These are phyloP conservation scores for Cephus sareptanus DNA, from an alignment of 2,888 invertebrate species.

Conservation along the genomic window DNA sequence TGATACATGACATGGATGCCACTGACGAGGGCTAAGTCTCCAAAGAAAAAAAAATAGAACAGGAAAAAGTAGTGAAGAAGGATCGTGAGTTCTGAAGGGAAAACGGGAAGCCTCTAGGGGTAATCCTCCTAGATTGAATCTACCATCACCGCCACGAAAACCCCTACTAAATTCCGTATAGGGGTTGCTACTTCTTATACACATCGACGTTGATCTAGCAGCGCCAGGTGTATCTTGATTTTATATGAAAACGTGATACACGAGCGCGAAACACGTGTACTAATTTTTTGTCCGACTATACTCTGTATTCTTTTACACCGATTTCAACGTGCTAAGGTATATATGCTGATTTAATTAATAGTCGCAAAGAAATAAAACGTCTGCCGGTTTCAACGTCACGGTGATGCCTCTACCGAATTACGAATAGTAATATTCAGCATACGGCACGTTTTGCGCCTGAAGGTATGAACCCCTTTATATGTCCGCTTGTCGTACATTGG, in stretches of 20 bases:
- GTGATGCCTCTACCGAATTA: not conserved
- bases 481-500: not conserved
- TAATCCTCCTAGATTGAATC: slow-evolving; percentile 56
- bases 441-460: not conserved
- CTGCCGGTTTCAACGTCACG: not conserved
- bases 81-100: not conserved
- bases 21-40: not conserved
- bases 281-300: slow-evolving; percentile 9
- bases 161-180: not conserved
- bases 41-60: not conserved
- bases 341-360: not conserved
- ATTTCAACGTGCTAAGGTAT: not conserved
- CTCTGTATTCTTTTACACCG: not conserved
- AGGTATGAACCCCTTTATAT: not conserved
- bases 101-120: slow-evolving; percentile 17
- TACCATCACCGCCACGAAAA: slow-evolving; percentile 19
- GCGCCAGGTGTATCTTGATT: not conserved
- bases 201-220: not conserved
- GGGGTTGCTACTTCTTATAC: not conserved
- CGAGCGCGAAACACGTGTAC: not conserved
- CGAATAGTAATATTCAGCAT: not conserved
- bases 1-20: not conserved
- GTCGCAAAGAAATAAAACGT: not conserved
- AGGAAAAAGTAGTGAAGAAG: slow-evolving; percentile 1
- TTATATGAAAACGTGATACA: not conserved